Evolutionary conservation across 2,113 vertebrate species (phyloP).

Genomic region (Procavia capensis): DNA sequence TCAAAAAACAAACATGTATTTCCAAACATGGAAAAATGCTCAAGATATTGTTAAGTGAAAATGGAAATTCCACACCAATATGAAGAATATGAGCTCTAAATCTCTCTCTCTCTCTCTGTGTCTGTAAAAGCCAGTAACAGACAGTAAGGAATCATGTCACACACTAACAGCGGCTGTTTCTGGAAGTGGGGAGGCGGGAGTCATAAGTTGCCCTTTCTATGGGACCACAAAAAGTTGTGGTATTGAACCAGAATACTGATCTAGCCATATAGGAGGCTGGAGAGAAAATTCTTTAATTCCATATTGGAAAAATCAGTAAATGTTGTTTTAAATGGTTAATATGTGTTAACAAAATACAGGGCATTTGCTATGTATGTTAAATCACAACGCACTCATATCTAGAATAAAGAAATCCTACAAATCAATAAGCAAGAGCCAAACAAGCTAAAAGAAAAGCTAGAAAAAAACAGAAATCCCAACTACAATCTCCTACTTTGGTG

Average conservation of each 20-base stretch:
- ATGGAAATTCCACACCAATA: too few species aligned
- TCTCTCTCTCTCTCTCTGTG: too few species aligned
- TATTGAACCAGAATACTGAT: background rate
- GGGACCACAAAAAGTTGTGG: background rate
- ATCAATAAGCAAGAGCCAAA: background rate
- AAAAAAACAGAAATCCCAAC: background rate
- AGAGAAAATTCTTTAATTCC: background rate
- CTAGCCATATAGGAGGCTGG: background rate
- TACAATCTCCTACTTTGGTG: background rate
- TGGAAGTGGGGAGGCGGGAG: too few species aligned
- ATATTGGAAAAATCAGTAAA: background rate
- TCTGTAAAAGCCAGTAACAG: too few species aligned
- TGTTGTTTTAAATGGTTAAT: background rate
- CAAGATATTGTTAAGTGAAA: too few species aligned
- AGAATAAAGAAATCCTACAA: slow-evolving; percentile 28
- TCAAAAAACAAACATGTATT: too few species aligned
- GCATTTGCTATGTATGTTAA: background rate
- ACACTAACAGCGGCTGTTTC: too few species aligned
- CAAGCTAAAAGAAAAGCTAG: background rate
- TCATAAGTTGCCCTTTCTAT: too few species aligned
- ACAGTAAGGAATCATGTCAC: too few species aligned
- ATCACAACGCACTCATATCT: background rate
- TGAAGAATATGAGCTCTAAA: too few species aligned
- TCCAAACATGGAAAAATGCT: too few species aligned
- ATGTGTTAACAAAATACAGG: background rate